A percentile compares a stretch with the other conserved stretches of the same genome.
Conservation (phyloP, 2,888 invertebrate species). For the Octonoba sinensis region DNA sequence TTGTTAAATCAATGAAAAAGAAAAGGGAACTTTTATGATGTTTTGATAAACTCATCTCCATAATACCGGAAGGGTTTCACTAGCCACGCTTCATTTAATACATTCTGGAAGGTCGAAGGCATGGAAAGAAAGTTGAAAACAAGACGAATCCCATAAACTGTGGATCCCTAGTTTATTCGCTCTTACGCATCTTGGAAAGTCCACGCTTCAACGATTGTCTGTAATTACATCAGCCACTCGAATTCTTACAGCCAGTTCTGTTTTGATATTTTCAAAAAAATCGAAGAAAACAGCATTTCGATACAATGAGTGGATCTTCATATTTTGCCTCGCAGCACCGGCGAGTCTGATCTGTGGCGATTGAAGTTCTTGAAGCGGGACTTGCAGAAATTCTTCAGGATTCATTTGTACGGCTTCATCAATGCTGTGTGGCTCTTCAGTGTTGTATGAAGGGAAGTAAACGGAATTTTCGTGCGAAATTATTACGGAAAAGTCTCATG, state of each 20-base stretch:
- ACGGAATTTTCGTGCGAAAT: conserved; percentile 29
- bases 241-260: conserved; percentile 25
- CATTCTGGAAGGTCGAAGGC: conserved; percentile 49
- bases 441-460: not conserved
- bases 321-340: conserved; percentile 22
- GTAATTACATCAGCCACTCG: conserved; percentile 37
- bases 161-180: conserved; percentile 20
- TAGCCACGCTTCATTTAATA: conserved; percentile 27
- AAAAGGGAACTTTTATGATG: not conserved
- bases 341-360: conserved; percentile 1
- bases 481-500: conserved; percentile 9
- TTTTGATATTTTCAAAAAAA: conserved; percentile 18
- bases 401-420: not conserved
- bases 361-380: conserved; percentile 32
- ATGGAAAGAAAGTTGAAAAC: conserved; percentile 48
- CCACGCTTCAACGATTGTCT: conserved; percentile 37
- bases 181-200: conserved; percentile 30
- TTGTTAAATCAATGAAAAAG: too few relatives aligned
- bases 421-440: not conserved
- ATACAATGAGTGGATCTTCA: conserved; percentile 18
- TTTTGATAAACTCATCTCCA: conserved; percentile 7
- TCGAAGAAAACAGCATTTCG: conserved; percentile 16
- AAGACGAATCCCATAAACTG: conserved; percentile 33
- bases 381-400: conserved; percentile 7
- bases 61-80: conserved; percentile 29